A percentile compares a stretch with the other conserved stretches of the same genome.
Conservation (phyloP, 2,113 vertebrate species). For the Laterallus jamaicensis region DNA sequence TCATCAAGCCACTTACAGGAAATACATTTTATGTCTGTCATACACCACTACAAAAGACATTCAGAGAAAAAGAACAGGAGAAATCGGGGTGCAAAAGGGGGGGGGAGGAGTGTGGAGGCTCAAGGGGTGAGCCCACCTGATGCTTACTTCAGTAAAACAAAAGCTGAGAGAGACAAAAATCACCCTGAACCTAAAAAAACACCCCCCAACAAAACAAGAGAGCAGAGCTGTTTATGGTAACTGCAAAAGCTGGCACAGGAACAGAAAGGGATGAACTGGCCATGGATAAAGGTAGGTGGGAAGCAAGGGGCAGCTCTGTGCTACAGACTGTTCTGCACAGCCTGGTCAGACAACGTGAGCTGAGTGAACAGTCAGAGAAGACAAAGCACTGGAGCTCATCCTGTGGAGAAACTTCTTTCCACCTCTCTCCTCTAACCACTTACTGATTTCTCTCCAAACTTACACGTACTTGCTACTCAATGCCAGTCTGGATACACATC, state of each 20-base stretch:
- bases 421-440: neutral
- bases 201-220: neutral
- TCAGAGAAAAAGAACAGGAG: neutral
- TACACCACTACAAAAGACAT: neutral
- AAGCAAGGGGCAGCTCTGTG: neutral
- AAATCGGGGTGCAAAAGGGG: neutral
- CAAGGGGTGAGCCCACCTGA: neutral
- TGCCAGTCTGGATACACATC: accelerated
- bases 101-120: neutral
- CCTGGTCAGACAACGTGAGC: neutral
- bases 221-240: neutral
- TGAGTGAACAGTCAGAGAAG: neutral
- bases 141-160: neutral
- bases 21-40: neutral
- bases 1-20: neutral
- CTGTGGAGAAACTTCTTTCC: neutral
- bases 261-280: neutral
- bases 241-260: neutral
- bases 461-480: neutral
- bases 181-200: neutral
- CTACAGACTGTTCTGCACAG: neutral
- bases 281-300: neutral
- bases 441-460: neutral
- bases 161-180: neutral
- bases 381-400: neutral